Evolutionary conservation across 2,888 invertebrate genomes (phyloP), one percentile per base, ranked within the genome.

Genomic region (Pteria penguin): DNA sequence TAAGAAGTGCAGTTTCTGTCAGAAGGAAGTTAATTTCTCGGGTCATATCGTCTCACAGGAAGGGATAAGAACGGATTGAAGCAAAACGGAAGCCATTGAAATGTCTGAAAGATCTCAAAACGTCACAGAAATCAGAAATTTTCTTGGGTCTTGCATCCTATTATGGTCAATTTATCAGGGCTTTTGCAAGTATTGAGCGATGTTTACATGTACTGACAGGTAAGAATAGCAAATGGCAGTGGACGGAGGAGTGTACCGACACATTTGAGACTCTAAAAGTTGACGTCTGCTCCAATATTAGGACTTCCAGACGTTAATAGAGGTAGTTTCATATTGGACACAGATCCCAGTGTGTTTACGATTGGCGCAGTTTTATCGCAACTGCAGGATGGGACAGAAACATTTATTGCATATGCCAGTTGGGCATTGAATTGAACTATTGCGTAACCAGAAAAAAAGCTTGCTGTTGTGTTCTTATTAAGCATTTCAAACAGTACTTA

Each of bases 281-380:
- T 71, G 31, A 63, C 76, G 5, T 45, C n/a, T n/a, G n/a, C n/a
- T n/a, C n/a, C n/a, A n/a, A n/a, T n/a, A n/a, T n/a, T n/a, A n/a
- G n/a, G n/a, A n/a, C n/a, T n/a, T n/a, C n/a, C n/a, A n/a, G n/a
- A n/a, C n/a, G n/a, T n/a, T n/a, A n/a, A n/a, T n/a, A n/a, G n/a
- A n/a, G n/a, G n/a, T n/a, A n/a, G n/a, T n/a, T n/a, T n/a, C n/a
- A n/a, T n/a, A n/a, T n/a, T 80, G 26, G 78, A 81, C 52, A 73
- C 67, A n/a, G 76, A 81, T 45, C 78, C 81, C 4, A 78, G 78
- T 52, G 57, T 57, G 11, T 11, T 14, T 31, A 76, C 71, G 11
- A 72, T 82, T 2, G 82, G 82, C 29, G 75, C 73, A 11, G 74
- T 77, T 24, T 52, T 77, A 14, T 63, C 69, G 14, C 77, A 77